Conservation (phyloP, 2,888 invertebrate genomes). For the Spilarctia lutea region DNA sequence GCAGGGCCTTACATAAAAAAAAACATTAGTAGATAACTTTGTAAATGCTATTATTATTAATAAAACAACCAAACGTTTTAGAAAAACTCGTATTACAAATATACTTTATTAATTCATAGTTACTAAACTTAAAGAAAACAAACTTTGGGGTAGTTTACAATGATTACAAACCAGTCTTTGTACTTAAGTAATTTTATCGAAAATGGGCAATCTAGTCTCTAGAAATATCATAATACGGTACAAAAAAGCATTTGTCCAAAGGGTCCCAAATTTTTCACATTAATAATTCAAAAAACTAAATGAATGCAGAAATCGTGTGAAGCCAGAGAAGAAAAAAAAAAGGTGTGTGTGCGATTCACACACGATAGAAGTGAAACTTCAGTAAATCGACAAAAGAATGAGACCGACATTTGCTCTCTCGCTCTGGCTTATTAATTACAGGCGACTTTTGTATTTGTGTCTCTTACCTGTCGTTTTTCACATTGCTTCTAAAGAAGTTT, state of each 20-base stretch:
- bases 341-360: too few relatives aligned
- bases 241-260: neutral
- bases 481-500: too few relatives aligned
- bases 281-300: neutral
- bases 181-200: slow-evolving; percentile 12
- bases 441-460: too few relatives aligned
- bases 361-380: too few relatives aligned
- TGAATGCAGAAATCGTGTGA: too few relatives aligned
- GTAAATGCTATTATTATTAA: neutral
- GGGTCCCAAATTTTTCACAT: neutral
- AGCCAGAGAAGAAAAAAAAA: too few relatives aligned
- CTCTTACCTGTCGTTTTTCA: too few relatives aligned
- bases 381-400: too few relatives aligned
- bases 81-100: slow-evolving; percentile 13
- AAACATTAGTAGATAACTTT: neutral
- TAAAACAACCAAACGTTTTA: neutral
- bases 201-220: neutral
- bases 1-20: too few relatives aligned
- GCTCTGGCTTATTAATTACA: too few relatives aligned
- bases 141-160: slow-evolving; percentile 5
- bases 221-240: neutral
- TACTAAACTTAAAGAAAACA: slow-evolving; percentile 15
- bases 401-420: too few relatives aligned
- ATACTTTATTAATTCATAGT: slow-evolving; percentile 15
- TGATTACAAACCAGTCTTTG: slow-evolving; percentile 15